phyloP scores from a whole-genome alignment of 2,113 vertebrate genomes.

The Myotis davidii region DNA sequence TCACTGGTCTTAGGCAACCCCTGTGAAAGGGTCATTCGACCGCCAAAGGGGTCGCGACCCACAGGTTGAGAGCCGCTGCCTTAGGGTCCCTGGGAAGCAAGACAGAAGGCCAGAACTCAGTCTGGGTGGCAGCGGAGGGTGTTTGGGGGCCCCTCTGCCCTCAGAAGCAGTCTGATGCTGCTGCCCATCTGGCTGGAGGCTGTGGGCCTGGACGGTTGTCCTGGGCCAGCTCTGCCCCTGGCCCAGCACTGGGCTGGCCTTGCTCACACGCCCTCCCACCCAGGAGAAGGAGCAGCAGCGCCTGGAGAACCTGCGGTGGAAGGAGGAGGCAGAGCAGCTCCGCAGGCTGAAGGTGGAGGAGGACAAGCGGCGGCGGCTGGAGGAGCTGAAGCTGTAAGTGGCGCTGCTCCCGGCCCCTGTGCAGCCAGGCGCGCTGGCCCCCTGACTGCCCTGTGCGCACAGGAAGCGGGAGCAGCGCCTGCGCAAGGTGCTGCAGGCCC shows the following conservation, averaged over 20 bases:
- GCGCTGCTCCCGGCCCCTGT: rapidly evolving
- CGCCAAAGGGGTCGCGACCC: no score
- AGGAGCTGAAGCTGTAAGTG: slow-evolving; percentile 91
- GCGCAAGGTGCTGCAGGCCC: slow-evolving; percentile 91
- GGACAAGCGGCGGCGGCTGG: slow-evolving; percentile 90
- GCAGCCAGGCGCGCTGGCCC: rapidly evolving
- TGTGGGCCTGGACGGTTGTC: neutral
- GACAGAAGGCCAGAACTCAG: neutral
- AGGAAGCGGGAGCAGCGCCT: slow-evolving; percentile 95
- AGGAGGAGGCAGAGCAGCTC: slow-evolving; percentile 92
- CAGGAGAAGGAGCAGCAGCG: slow-evolving; percentile 93
- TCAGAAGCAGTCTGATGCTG: neutral
- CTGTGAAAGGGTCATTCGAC: no score
- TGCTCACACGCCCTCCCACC: neutral
- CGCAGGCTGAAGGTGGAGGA: slow-evolving; percentile 94
- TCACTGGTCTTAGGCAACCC: no score
- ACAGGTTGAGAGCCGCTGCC: neutral
- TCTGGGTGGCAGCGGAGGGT: neutral
- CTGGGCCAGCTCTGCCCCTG: neutral
- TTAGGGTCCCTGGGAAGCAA: neutral
- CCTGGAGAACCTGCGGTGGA: slow-evolving; percentile 91
- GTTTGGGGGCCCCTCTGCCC: neutral
- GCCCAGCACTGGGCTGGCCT: rapidly evolving
- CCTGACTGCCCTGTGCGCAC: neutral
- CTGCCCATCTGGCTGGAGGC: neutral